Evolutionary conservation across 1,140 invertebrate species (phyloP), one percentile per base, ranked within the genome.

Genomic region (Habropoda laboriosa): DNA sequence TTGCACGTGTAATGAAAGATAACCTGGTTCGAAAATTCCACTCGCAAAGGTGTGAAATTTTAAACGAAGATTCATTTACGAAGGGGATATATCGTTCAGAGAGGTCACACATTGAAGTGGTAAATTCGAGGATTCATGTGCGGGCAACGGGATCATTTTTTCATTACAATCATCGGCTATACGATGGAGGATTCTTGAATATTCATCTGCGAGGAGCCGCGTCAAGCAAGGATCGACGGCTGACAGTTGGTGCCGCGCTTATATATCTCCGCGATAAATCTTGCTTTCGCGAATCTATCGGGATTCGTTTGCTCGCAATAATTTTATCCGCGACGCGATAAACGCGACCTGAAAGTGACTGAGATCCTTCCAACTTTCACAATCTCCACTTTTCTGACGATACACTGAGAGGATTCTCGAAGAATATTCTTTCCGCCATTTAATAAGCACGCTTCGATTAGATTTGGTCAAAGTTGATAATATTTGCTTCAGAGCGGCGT

Each of bases 221-320:
- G 51, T 55, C 30, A 18, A 30, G 51, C 24, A 35, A 2, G 35
- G 67, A 55, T 70, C 67, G 35, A 55, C 24, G 67, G 8, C 67
- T 70, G 67, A 70, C 67, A 70, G 49, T 40, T 70, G 24, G 10
- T 3, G 27, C 30, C 35, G 3, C 18, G 67, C 35, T 70, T 42
- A 70, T 70, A 70, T 57, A 70, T 70, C 51, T 40, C 35, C 49
- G 49, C 67, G 51, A 70, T 70, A 70, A 70, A 70, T 70, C 67
- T 71, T 35, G 49, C 51, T 30, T 21, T 42, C 8, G 67, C 67
- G 51, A 71, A 42, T 71, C 51, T 55, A 71, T 71, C 67, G 67
- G 35, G 67, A 57, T 57, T 70, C 67, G 67, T 57, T 70, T 70
- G 67, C 49, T 40, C 35, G 38, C 67, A 70, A 70, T 70, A 24